Evolutionary conservation across 2,797 vertebrate genomes (phyloP).

Genomic region (Cheirogaleus major): DNA sequence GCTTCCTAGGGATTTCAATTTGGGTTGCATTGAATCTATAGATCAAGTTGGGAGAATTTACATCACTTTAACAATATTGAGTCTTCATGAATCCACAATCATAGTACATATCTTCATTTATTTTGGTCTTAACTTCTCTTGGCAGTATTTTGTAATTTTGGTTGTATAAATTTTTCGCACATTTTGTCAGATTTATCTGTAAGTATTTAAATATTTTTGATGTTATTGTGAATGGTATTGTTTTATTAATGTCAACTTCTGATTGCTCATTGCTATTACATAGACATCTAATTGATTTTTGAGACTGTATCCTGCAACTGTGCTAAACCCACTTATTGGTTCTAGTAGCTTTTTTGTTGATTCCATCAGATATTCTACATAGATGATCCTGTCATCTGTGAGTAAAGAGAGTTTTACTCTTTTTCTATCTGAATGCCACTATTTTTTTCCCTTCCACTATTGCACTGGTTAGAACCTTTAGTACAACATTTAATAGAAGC

Average conservation of each 20-base stretch:
- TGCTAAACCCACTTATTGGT: not conserved
- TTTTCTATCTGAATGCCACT: not conserved
- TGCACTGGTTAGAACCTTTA: not conserved
- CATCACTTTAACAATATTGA: not conserved
- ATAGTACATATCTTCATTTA: not conserved
- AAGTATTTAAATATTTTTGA: not conserved
- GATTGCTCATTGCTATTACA: not conserved
- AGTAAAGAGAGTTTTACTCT: not conserved
- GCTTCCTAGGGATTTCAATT: not conserved
- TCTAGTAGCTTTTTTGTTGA: not conserved
- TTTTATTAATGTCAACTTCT: constrained; percentile 10
- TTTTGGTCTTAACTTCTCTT: not conserved
- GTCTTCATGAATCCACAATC: not conserved
- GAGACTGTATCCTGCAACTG: not conserved
- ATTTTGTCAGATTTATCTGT: not conserved
- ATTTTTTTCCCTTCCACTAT: not conserved
- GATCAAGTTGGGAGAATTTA: not conserved
- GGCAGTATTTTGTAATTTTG: not conserved
- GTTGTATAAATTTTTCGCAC: not conserved
- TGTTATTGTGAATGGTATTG: not conserved
- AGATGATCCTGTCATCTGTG: not conserved
- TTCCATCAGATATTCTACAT: not conserved
- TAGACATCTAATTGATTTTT: not conserved
- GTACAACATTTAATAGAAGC: not conserved
- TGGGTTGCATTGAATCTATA: not conserved